Conservation (phyloP, 2,113 vertebrate species). For the Mohoua ochrocephala region DNA sequence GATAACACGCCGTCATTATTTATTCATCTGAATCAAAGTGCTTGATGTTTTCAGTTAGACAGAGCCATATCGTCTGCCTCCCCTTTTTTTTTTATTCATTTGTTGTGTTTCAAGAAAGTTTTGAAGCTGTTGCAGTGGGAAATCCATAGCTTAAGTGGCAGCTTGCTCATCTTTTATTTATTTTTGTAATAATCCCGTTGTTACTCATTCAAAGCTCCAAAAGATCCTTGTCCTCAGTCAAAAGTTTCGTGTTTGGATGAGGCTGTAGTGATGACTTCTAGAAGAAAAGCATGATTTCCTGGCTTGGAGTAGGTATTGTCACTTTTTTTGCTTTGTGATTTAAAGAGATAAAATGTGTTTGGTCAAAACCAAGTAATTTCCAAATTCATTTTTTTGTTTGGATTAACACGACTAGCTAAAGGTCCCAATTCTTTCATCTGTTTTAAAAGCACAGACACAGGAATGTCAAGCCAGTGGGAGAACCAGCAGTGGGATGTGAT, state of each 20-base stretch:
- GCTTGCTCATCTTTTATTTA: constrained; percentile 55
- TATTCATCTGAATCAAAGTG: constrained; percentile 60
- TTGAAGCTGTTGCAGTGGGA: constrained; percentile 39
- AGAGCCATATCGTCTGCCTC: constrained; percentile 40
- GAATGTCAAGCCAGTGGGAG: not conserved
- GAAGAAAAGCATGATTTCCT: not conserved
- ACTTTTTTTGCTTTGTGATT: not conserved
- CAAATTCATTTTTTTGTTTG: not conserved
- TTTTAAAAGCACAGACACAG: not conserved
- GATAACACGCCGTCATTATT: constrained; percentile 59
- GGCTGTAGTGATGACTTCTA: not conserved
- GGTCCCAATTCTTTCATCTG: not conserved
- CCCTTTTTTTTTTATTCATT: not conserved
- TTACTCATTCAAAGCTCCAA: not conserved
- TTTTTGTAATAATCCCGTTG: not conserved
- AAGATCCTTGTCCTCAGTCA: not conserved
- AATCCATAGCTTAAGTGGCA: constrained; percentile 23
- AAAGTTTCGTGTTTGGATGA: not conserved
- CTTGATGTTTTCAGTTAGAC: constrained; percentile 52
- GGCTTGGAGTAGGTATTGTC: not conserved
- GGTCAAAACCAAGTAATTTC: not conserved
- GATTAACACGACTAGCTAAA: not conserved
- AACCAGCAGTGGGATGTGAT: not conserved
- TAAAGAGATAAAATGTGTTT: not conserved
- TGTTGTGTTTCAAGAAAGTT: constrained; percentile 40